Base-by-base conservation (phyloP, 2,113 vertebrate genomes). In the Xiphophorus maculatus region DNA sequence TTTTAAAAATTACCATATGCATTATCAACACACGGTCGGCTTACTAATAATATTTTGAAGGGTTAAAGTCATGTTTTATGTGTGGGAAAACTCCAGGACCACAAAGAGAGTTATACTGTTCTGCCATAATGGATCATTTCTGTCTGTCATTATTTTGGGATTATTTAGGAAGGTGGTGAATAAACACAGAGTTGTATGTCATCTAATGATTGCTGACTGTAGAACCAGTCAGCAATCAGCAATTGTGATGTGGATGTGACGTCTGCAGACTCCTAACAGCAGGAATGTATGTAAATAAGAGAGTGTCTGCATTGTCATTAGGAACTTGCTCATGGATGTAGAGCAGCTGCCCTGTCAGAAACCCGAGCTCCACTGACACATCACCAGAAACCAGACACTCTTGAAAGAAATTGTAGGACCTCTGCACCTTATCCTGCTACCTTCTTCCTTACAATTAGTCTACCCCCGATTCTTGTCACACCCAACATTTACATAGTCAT, bases 301-400 rank as follows among this genome's bases (percentile, higher is more conserved):
- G 62, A 37, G 61, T 78, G 28, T 33, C 8, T 42, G 4, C 25
- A 2, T 73, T 29, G 72, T 29, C 63, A 51, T 33, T 29, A 33
- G 25, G 8, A 51, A 37, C 15, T 60, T 48, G 60, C 69, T 82
- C 1, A 1, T 72, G 79, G 74, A 72, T 35, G 62, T 48, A 51
- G 68, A 63, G 84, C 54, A 82, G 83, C 80, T 74, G 63, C 73
- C 37, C 63, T 60, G 15, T 83, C 77, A 74, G 90, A 85, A 92
- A 92, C 90, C 77, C 14, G 81, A 92, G 82, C 90, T 87, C 10
- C 33, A 63, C 67, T 85, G 85, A 89, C 77, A 71, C 71, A 35
- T 74, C 69, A 77, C 79, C 63, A 83, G 92, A 87, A 83, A 93
- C 82, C 63, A 73, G 88, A 92, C 81, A 89, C 92, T 63, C 87